Evolutionary conservation across 1,140 invertebrate genomes (phyloP).

Genomic region (Dufourea novaeangliae): DNA sequence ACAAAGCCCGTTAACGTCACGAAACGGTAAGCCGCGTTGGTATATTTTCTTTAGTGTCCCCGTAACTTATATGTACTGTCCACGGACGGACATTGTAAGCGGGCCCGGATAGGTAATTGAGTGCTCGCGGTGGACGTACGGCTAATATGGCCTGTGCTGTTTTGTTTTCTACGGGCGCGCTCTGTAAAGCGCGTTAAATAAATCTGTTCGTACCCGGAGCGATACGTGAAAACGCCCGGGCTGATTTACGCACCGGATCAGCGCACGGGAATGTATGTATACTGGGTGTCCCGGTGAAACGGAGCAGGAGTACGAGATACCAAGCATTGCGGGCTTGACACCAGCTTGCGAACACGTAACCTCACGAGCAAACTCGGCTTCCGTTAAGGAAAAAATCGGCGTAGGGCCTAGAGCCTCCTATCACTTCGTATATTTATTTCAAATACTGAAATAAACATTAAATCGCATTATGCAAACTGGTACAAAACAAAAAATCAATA

Average conservation of each 20-base stretch:
- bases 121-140: constrained; percentile 37
- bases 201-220: constrained; percentile 31
- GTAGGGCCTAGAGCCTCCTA: too few species aligned
- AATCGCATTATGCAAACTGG: too few species aligned
- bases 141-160: constrained; percentile 28
- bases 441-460: too few species aligned
- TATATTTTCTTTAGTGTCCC: constrained; percentile 50
- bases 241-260: constrained; percentile 33
- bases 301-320: neutral
- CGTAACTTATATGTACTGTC: constrained; percentile 52
- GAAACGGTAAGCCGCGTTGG: constrained; percentile 32
- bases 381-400: too few species aligned
- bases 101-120: constrained; percentile 42
- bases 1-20: constrained; percentile 48
- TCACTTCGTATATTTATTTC: too few species aligned
- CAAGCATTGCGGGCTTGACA: neutral
- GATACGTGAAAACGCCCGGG: constrained; percentile 28
- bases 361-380: too few species aligned
- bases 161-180: constrained; percentile 39
- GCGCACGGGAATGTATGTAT: neutral
- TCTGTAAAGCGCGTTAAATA: constrained; percentile 6
- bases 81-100: constrained; percentile 38
- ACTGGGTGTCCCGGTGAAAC: neutral
- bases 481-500: too few species aligned
- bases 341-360: too few species aligned